Evolutionary conservation across 2,113 vertebrate genomes (phyloP), one percentile per base, ranked within the genome.

Genomic region (Eupsittula cactorum): DNA sequence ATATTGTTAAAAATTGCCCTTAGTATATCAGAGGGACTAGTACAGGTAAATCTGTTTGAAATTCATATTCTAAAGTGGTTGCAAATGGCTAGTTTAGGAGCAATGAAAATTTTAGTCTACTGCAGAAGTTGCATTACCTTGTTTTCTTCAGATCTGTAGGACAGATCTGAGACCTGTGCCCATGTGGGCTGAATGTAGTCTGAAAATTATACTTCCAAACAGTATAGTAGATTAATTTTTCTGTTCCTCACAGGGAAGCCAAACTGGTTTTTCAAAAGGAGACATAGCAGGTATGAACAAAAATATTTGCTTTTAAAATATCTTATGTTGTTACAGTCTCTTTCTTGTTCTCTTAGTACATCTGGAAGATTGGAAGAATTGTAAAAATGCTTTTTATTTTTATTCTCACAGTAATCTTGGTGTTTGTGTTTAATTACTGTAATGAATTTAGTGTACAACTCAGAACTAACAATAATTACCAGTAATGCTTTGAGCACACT

Each of bases 31-130:
- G 59, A 79, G 67, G 16, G 50, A 42, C 33, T 37, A 44, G 25
- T 12, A 10, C 14, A 63, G 52, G 47, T 85, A 94, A 90, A 84
- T 90, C 49, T 94, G 11, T 71, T 95, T 60, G 39, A 82, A 94
- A 93, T 88, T 63, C 88, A 85, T 29, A 71, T 85, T 65, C 80
- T 79, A 39, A 94, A 75, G 50, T 16, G 17, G 20, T 47, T 71
- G 86, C 90, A 95, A 89, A 84, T 64, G 47, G 18, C 79, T 91
- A 5, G 53, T 96, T 97, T 95, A 95, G 70, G 81, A 97, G 91
- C 63, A 64, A 20, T 70, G 78, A 91, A 89, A n/a, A 70, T 88
- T 94, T 91, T 78, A 87, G 37, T 90, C 47, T 75, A 73, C 65
- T 92, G 82, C 65, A 95, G 88, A 78, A 75, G 59, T 80, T 65